Conservation (phyloP, 2,888 invertebrate genomes). For the Cyaniris semiargus region DNA sequence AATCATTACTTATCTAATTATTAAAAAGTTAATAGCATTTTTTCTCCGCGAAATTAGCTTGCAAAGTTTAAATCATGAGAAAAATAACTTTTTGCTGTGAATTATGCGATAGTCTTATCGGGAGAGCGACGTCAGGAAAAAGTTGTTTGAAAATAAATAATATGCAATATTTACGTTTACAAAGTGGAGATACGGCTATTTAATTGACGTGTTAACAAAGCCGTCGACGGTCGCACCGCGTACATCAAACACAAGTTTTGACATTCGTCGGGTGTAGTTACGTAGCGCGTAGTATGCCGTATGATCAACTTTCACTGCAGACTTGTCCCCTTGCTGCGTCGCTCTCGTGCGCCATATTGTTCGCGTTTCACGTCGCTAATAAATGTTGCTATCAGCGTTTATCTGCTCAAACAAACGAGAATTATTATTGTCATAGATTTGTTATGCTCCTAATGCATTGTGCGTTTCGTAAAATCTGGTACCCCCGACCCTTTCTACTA, state of each 20-base stretch:
- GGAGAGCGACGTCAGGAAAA: background rate
- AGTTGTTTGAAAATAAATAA: background rate
- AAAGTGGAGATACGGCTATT: background rate
- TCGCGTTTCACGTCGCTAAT: slow-evolving; percentile 34
- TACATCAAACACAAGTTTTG: slow-evolving; percentile 49
- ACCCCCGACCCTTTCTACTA: background rate
- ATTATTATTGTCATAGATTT: slow-evolving; percentile 28
- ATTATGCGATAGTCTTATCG: background rate
- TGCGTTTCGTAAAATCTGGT: background rate
- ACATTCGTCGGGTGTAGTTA: slow-evolving; percentile 35
- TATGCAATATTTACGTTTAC: background rate
- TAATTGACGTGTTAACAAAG: slow-evolving; percentile 11
- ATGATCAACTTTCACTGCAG: slow-evolving; percentile 64
- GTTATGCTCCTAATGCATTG: slow-evolving; percentile 20
- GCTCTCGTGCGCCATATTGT: slow-evolving; percentile 41
- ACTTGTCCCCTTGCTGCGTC: slow-evolving; percentile 46
- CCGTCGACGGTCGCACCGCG: slow-evolving; percentile 49
- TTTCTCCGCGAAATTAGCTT: slow-evolving; percentile 36
- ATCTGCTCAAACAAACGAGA: slow-evolving; percentile 24
- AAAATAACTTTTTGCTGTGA: background rate
- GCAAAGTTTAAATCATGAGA: background rate
- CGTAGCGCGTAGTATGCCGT: slow-evolving; percentile 35
- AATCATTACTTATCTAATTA: slow-evolving; percentile 48
- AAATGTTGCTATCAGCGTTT: slow-evolving; percentile 28
- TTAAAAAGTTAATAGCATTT: slow-evolving; percentile 36